A percentile compares a stretch with the other conserved stretches of the same genome.
Conservation (phyloP, 2,888 invertebrate species). For the Eristalis intricaria region DNA sequence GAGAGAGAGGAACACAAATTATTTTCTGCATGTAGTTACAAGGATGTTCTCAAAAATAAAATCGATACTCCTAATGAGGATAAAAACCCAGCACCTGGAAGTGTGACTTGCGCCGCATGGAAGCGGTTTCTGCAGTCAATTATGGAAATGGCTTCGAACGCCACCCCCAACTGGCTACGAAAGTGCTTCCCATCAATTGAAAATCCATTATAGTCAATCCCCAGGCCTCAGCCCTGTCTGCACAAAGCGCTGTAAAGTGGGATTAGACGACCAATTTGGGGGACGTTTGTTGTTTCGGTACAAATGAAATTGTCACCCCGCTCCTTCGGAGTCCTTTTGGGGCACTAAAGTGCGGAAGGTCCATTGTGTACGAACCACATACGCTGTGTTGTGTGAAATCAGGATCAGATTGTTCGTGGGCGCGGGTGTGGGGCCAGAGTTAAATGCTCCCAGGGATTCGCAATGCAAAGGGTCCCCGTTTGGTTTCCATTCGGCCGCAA, state of each 20-base stretch:
- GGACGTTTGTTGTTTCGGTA: slow-evolving; percentile 27
- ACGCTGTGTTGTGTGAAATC: slow-evolving; percentile 17
- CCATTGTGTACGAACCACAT: neutral
- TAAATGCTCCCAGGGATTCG: slow-evolving; percentile 35
- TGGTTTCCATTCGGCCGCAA: slow-evolving; percentile 15
- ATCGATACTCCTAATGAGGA: slow-evolving; percentile 51
- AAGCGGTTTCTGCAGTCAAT: slow-evolving; percentile 35
- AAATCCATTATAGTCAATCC: slow-evolving; percentile 11
- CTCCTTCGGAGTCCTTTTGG: neutral
- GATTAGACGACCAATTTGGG: slow-evolving; percentile 34
- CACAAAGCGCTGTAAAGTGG: neutral
- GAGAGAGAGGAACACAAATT: neutral
- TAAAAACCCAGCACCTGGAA: slow-evolving; percentile 39
- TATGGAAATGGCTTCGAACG: slow-evolving; percentile 37
- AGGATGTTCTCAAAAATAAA: slow-evolving; percentile 10
- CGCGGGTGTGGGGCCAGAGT: neutral
- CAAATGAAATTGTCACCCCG: slow-evolving; percentile 34
- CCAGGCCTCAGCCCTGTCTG: neutral
- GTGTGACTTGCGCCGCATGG: neutral
- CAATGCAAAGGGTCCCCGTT: slow-evolving; percentile 23
- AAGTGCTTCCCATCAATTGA: slow-evolving; percentile 40
- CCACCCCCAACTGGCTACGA: slow-evolving; percentile 18
- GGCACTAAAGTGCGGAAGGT: neutral
- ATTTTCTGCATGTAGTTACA: slow-evolving; percentile 3
- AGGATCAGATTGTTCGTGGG: slow-evolving; percentile 34